These are phyloP conservation scores for Araneus ventricosus DNA, from an alignment of 1,140 invertebrate genomes.

Conservation along the genomic window DNA sequence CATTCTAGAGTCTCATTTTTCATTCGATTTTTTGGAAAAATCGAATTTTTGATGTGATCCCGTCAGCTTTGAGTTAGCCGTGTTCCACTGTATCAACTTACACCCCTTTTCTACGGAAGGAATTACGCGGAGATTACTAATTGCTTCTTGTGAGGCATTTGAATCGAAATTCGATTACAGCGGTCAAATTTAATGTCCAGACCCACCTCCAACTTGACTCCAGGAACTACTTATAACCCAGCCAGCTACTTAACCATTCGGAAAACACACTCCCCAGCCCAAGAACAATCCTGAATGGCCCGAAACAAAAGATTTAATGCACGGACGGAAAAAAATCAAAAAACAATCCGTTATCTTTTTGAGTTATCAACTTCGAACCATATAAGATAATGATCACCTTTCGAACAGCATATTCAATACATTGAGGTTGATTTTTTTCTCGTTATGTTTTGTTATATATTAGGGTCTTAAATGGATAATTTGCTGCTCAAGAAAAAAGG, in stretches of 20 bases:
- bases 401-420: neutral
- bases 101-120: neutral
- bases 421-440: neutral
- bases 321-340: neutral
- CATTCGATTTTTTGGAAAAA: too few relatives aligned
- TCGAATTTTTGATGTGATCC: too few relatives aligned
- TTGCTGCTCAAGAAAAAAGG: slow-evolving; percentile 45
- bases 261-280: neutral
- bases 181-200: neutral
- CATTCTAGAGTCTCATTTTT: too few relatives aligned
- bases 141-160: neutral
- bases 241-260: neutral
- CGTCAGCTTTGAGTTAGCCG: too few relatives aligned
- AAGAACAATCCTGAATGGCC: neutral
- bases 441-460: slow-evolving; percentile 45
- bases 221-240: slow-evolving; percentile 30
- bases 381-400: slow-evolving; percentile 61
- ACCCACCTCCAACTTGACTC: neutral
- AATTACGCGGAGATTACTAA: neutral
- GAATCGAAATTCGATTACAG: slow-evolving; percentile 28
- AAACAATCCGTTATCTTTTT: slow-evolving; percentile 14
- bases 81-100: neutral
- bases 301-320: neutral
- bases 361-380: neutral
- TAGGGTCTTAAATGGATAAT: slow-evolving; percentile 60